phyloP scores from a whole-genome alignment of 2,888 invertebrate genomes.

The Lasioglossum zephyrum region DNA sequence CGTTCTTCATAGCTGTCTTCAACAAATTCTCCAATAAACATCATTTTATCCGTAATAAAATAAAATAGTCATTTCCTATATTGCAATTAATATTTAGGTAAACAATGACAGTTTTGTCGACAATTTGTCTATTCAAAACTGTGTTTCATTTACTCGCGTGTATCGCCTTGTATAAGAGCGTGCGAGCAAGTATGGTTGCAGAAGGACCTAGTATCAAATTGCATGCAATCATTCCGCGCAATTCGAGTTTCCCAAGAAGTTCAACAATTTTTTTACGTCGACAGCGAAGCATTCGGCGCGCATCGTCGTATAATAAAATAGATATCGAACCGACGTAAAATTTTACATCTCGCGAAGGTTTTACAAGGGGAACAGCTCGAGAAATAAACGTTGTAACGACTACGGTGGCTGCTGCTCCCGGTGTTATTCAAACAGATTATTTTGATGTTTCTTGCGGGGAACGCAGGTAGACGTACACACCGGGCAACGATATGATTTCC shows the following conservation, averaged over 20 bases:
- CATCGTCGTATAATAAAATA: not conserved
- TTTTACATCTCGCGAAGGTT: conserved; percentile 44
- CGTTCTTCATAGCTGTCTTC: not conserved
- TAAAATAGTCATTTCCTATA: not conserved
- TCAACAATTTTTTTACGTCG: not conserved
- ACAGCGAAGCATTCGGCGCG: not conserved
- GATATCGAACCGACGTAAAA: conserved; percentile 29
- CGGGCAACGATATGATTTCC: conserved; percentile 58
- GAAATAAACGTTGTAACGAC: conserved; percentile 29
- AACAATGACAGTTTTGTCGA: no score
- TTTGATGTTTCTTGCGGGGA: conserved; percentile 45
- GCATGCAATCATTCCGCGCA: not conserved
- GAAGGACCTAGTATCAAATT: not conserved
- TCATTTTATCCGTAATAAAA: not conserved
- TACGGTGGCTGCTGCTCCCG: not conserved
- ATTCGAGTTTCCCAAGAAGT: not conserved
- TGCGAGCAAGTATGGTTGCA: not conserved
- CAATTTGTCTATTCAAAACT: not conserved
- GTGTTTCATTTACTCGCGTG: not conserved
- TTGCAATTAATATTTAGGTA: not conserved
- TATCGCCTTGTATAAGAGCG: not conserved
- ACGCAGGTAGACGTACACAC: conserved; percentile 40
- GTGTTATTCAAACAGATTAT: conserved; percentile 64
- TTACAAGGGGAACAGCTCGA: not conserved
- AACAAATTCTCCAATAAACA: not conserved